Base-by-base conservation (phyloP, 2,888 invertebrate genomes). In the Gymnosoma rotundatum region DNA sequence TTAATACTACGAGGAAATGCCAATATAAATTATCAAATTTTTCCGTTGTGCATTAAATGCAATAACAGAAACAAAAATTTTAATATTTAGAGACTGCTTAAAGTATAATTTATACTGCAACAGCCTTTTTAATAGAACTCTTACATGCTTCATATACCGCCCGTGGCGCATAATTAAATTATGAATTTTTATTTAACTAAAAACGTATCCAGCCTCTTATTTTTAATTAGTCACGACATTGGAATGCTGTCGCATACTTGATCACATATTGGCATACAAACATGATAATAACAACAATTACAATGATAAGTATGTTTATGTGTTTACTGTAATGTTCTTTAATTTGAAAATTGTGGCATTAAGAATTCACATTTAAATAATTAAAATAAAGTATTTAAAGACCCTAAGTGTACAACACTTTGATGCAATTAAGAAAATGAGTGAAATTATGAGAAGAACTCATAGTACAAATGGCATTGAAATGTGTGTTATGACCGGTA, bases 351-450 rank as follows among this genome's bases (percentile, higher is more conserved):
- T 58, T 60, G 69, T 63, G 56, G 63, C 69, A 79, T 78, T 61
- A 61, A 78, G 70, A 64, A 75, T 67, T 74, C 78, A 56, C 74
- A 78, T 75, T 82, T 66, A 85, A 85, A 82, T 78, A 83, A 78
- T 83, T 83, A 78, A 69, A 83, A 72, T 52, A 20, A 83, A 83
- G 78, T 79, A 79, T 86, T 84, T 83, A 86, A 83, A 84, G 76
- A 83, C 78, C 80, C 66, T 74, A 76, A 83, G 78, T 72, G 75
- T 79, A 66, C 75, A 70, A 70, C 81, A 78, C 72, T 86, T 76
- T 76, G 61, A 74, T 73, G 82, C 78, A 83, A 84, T 86, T 83
- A 84, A 38, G 25, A 38, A 48, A 64, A 74, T 69, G 56, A 70
- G 66, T 73, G 45, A 56, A 58, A 54, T 52, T 38, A 67, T 42